phyloP scores from a whole-genome alignment of 1,140 invertebrate species.

The Alviniconcha marisindica region DNA sequence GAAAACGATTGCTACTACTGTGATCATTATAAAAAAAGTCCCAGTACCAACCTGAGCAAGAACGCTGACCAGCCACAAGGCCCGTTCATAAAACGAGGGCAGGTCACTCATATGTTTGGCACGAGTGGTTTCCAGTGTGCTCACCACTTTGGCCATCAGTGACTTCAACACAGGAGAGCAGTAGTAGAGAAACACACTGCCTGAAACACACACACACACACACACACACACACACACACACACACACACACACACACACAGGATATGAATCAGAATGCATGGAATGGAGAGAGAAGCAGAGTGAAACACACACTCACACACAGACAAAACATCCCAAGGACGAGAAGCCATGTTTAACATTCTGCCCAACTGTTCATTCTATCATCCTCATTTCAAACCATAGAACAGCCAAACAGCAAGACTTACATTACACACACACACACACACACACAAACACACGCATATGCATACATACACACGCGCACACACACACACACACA shows the following conservation, averaged over 20 bases:
- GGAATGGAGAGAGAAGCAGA: neutral
- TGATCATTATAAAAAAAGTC: too few species aligned
- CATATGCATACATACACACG: too few species aligned
- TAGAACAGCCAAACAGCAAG: neutral
- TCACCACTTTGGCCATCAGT: neutral
- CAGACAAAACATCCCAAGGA: too few species aligned
- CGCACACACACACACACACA: neutral
- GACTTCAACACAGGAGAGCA: conserved; percentile 25
- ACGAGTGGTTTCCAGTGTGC: conserved; percentile 9
- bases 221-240: too few species aligned
- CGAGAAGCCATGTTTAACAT: too few species aligned
- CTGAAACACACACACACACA: conserved; percentile 20
- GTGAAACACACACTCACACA: conserved; percentile 1
- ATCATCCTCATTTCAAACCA: neutral
- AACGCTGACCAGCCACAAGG: conserved; percentile 23
- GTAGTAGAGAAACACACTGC: conserved; percentile 29
- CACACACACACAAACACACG: conserved; percentile 1
- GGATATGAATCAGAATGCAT: too few species aligned
- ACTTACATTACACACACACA: neutral
- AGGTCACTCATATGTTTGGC: conserved; percentile 9
- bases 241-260: too few species aligned
- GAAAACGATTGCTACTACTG: too few species aligned
- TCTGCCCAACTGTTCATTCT: too few species aligned
- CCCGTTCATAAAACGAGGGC: conserved; percentile 19
- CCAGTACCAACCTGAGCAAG: conserved; percentile 15